Percentiles rank a stretch among this genome's conserved stretches.
Evolutionary conservation across 2,113 vertebrate genomes (phyloP).

Genomic region (Empidonax alnorum): DNA sequence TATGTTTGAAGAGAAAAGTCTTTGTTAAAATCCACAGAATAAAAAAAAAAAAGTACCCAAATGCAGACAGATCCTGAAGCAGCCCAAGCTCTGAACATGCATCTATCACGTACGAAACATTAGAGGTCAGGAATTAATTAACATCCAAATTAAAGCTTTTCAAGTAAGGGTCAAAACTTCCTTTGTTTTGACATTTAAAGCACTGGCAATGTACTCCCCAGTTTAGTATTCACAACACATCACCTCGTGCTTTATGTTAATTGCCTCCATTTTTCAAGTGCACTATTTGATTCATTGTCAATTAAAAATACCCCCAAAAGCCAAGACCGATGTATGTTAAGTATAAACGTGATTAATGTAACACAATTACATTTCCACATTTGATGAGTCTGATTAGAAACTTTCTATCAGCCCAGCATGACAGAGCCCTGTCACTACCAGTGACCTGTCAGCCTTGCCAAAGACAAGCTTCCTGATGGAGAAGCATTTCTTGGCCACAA

Average conservation of each 20-base stretch:
- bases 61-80: not conserved
- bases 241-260: conserved; percentile 82
- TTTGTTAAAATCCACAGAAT: not conserved
- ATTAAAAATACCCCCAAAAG: conserved; percentile 86
- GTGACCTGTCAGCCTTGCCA: not conserved
- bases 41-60: not conserved
- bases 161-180: conserved; percentile 69
- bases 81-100: conserved; percentile 2
- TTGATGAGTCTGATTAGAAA: conserved; percentile 66
- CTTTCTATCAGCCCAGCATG: not conserved
- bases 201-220: conserved; percentile 24
- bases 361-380: conserved; percentile 67
- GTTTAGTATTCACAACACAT: conserved; percentile 57
- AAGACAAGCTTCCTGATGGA: not conserved
- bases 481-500: not conserved
- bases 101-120: conserved; percentile 50
- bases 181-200: conserved; percentile 80
- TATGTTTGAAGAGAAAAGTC: not conserved
- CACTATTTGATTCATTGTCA: conserved; percentile 89
- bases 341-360: conserved; percentile 85
- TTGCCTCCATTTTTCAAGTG: conserved; percentile 92
- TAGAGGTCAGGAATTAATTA: conserved; percentile 74
- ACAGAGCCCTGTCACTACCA: not conserved
- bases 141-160: conserved; percentile 72
- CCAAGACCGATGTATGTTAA: conserved; percentile 77